phyloP scores from a whole-genome alignment of 2,888 invertebrate species.

The Rambutsinella grinnellia region DNA sequence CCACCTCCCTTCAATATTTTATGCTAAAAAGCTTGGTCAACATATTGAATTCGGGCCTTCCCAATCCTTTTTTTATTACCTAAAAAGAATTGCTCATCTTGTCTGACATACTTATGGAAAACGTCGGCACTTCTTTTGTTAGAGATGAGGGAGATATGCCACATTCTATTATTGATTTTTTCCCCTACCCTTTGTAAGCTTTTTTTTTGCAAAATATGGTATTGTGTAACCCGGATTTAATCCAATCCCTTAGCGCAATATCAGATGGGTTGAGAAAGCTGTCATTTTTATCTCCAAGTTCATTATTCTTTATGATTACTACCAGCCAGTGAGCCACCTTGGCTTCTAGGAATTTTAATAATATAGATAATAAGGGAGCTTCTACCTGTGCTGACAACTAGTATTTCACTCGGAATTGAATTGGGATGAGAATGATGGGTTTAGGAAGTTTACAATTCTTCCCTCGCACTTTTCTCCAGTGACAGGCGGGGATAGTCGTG shows the following conservation, averaged over 20 bases:
- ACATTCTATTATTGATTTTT: neutral
- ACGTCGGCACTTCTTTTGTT: neutral
- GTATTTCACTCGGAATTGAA: neutral
- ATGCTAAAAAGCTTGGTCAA: too few species aligned
- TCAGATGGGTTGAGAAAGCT: slow-evolving; percentile 3
- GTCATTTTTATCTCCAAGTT: slow-evolving; percentile 6
- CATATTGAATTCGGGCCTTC: too few species aligned
- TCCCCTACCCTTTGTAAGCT: neutral
- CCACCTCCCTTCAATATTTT: too few species aligned
- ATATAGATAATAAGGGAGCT: neutral
- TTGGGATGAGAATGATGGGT: neutral
- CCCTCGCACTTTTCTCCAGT: neutral
- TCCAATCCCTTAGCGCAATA: neutral
- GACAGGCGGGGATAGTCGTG: neutral
- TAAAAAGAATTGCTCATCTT: too few species aligned
- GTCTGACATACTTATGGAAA: neutral
- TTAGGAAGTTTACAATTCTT: neutral
- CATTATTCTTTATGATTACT: slow-evolving; percentile 10
- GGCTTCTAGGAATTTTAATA: neutral
- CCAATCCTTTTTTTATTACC: too few species aligned
- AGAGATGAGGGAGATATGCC: neutral
- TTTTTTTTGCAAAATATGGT: neutral
- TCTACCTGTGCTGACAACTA: slow-evolving; percentile 2
- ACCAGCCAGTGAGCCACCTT: neutral
- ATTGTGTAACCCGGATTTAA: neutral